Evolutionary conservation across 2,888 invertebrate genomes (phyloP).

Genomic region (Diarsia mendica): DNA sequence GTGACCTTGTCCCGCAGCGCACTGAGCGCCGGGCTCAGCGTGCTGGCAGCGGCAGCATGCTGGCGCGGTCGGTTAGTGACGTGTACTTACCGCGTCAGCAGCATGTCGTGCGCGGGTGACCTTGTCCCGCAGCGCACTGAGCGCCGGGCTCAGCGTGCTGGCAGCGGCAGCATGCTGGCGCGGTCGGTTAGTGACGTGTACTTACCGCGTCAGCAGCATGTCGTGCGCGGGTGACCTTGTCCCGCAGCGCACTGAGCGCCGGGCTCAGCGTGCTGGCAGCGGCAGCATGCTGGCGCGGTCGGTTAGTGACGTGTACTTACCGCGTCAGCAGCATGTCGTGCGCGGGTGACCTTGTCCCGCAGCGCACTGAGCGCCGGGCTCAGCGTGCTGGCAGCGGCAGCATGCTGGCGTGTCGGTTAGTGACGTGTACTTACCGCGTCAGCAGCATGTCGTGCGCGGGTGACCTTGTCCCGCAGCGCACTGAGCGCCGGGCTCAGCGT

Average conservation of each 20-base stretch:
- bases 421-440: constrained; percentile 94
- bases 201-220: constrained; percentile 95
- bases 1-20: constrained; percentile 93
- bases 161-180: constrained; percentile 91
- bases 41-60: constrained; percentile 90
- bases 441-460: constrained; percentile 94
- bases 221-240: constrained; percentile 94
- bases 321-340: constrained; percentile 95
- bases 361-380: constrained; percentile 92
- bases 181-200: too few species aligned
- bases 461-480: constrained; percentile 93
- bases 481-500: constrained; percentile 92
- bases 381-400: constrained; percentile 90
- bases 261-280: constrained; percentile 91
- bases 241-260: constrained; percentile 92
- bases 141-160: constrained; percentile 90
- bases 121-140: constrained; percentile 93
- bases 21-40: constrained; percentile 91
- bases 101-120: constrained; percentile 95
- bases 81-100: constrained; percentile 94
- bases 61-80: too few species aligned
- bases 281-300: constrained; percentile 90
- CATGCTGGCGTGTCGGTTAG: constrained; percentile 91
- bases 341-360: constrained; percentile 93
- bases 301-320: too few species aligned